Percentiles rank a stretch among this genome's conserved stretches.
Conservation (phyloP, 2,113 vertebrate genomes). For the Rhinolophus ferrumequinum region DNA sequence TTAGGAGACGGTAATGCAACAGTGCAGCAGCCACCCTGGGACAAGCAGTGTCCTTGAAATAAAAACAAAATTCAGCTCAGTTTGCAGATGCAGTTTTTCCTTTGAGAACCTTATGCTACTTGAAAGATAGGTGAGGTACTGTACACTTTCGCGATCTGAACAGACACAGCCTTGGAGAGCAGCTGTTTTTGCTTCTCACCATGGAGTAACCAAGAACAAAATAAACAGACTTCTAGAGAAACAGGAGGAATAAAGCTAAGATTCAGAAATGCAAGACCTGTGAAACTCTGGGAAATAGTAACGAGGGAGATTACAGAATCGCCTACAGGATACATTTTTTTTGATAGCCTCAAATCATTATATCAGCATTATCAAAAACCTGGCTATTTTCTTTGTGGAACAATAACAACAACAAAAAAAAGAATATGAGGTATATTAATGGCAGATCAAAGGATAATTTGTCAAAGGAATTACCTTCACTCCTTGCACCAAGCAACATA, state of each 20-base stretch:
- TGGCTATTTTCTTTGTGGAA: neutral
- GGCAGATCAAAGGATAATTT: slow-evolving; percentile 1
- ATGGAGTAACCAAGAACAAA: slow-evolving; percentile 45
- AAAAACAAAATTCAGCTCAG: neutral
- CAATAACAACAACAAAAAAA: neutral
- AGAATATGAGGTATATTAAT: neutral
- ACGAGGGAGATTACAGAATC: neutral
- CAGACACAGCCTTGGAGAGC: neutral
- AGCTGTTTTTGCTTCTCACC: slow-evolving; percentile 53
- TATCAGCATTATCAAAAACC: neutral
- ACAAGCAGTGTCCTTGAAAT: neutral
- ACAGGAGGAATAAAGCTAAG: neutral
- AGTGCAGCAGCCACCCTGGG: neutral
- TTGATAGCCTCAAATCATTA: neutral
- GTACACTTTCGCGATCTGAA: neutral
- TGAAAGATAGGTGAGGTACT: slow-evolving; percentile 14
- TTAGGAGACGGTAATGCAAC: neutral
- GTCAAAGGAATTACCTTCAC: neutral
- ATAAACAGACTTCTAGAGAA: slow-evolving; percentile 51
- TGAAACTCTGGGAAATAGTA: neutral
- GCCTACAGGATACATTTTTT: neutral
- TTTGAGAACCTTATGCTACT: neutral
- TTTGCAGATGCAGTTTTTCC: neutral
- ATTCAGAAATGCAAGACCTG: neutral
- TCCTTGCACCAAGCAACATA: neutral